Evolutionary conservation across 1,140 invertebrate species (phyloP).

Genomic region (Muscidifurax raptorellus): DNA sequence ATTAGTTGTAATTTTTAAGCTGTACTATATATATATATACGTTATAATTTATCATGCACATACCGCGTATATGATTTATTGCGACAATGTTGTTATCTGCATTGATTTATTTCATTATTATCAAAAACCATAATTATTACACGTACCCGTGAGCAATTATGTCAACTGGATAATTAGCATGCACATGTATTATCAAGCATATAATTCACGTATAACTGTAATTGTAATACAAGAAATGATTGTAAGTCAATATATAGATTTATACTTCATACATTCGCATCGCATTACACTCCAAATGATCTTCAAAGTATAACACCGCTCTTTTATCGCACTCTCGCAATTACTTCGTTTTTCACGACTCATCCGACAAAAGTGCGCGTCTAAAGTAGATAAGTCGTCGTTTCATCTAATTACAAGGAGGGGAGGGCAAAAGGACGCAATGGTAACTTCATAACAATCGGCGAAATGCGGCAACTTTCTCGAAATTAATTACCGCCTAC

Average conservation of each 20-base stretch:
- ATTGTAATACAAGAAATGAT: no score
- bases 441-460: not conserved
- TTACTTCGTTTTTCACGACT: not conserved
- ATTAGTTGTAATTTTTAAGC: not conserved
- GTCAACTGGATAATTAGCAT: no score
- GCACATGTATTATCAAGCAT: no score
- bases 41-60: not conserved
- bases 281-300: no score
- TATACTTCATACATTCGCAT: no score
- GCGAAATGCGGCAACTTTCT: not conserved
- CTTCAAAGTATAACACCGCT: no score
- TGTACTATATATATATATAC: not conserved
- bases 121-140: no score
- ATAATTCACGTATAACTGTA: no score
- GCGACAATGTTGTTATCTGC: no score
- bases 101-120: no score
- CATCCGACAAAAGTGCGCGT: not conserved
- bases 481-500: not conserved
- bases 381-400: not conserved
- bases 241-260: no score
- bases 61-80: not conserved
- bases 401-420: not conserved
- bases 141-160: no score
- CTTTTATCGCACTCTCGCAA: not conserved
- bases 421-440: not conserved